Evolutionary conservation across 2,888 invertebrate genomes (phyloP).

Genomic region (Andrena marginata): DNA sequence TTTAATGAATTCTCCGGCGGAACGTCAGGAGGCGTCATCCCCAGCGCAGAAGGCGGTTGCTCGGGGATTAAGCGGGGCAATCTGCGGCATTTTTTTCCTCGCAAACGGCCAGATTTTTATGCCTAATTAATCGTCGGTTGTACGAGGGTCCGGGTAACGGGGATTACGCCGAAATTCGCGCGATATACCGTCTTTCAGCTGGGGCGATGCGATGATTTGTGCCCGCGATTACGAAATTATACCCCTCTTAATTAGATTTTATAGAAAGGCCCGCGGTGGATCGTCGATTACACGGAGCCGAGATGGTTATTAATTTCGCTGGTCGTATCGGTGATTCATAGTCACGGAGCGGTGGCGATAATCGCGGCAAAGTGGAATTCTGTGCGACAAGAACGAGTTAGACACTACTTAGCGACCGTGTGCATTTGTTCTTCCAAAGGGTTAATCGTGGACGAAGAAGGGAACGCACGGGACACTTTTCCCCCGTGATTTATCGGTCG

Average conservation of each 20-base stretch:
- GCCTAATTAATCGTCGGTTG: constrained; percentile 83
- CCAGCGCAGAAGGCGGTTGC: constrained; percentile 68
- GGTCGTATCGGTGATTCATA: not conserved
- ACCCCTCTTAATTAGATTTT: constrained; percentile 63
- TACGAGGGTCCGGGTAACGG: constrained; percentile 66
- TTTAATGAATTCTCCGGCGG: constrained; percentile 81
- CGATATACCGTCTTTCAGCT: constrained; percentile 67
- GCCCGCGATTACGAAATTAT: constrained; percentile 56
- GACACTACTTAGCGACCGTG: too few relatives aligned
- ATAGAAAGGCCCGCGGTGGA: constrained; percentile 38
- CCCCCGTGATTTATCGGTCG: constrained; percentile 56
- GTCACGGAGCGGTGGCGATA: not conserved
- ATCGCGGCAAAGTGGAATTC: too few relatives aligned
- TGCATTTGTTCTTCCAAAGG: not conserved
- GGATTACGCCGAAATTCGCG: constrained; percentile 67
- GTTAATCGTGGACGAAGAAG: not conserved
- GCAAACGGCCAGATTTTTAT: constrained; percentile 78
- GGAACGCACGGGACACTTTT: constrained; percentile 33
- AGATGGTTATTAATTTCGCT: constrained; percentile 23
- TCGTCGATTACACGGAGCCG: constrained; percentile 10
- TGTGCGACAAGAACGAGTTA: too few relatives aligned
- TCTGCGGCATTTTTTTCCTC: constrained; percentile 79
- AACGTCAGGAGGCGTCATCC: constrained; percentile 82
- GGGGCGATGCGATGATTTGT: constrained; percentile 72
- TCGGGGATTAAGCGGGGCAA: constrained; percentile 81